Conservation (phyloP, 2,888 invertebrate genomes). For the Vesta saturnalis region DNA sequence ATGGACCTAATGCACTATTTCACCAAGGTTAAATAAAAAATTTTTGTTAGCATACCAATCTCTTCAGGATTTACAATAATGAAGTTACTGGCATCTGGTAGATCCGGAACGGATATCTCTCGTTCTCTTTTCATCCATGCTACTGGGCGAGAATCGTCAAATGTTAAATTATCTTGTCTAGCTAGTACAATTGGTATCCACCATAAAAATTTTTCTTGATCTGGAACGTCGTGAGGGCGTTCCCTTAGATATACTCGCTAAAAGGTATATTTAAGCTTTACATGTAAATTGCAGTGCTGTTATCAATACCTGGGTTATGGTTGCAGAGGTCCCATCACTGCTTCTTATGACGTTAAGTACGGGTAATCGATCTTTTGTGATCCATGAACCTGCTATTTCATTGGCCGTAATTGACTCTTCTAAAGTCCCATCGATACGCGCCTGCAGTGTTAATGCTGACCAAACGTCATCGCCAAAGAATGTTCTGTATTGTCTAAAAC, state of each 20-base stretch:
- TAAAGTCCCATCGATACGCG: constrained; percentile 68
- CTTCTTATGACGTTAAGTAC: constrained; percentile 76
- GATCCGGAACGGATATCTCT: constrained; percentile 64
- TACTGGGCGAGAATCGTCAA: constrained; percentile 66
- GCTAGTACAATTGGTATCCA: constrained; percentile 76
- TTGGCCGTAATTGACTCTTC: constrained; percentile 69
- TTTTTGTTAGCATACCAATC: constrained; percentile 68
- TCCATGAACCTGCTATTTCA: constrained; percentile 84
- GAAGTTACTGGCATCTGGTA: constrained; percentile 71
- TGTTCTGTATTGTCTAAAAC: constrained; percentile 72
- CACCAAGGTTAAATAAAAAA: not conserved
- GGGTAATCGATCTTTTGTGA: constrained; percentile 81
- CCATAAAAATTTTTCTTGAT: constrained; percentile 77
- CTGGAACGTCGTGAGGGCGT: constrained; percentile 76
- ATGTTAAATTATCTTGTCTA: constrained; percentile 68
- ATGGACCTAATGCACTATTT: constrained; percentile 69
- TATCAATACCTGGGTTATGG: constrained; percentile 75
- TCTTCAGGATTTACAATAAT: constrained; percentile 86
- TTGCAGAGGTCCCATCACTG: constrained; percentile 71
- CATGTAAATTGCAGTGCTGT: not conserved
- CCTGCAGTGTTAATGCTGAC: constrained; percentile 75
- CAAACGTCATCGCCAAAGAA: constrained; percentile 85
- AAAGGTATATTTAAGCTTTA: constrained; percentile 33
- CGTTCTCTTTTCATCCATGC: constrained; percentile 73
- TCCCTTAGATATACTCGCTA: constrained; percentile 78